Percentiles rank a stretch among this genome's conserved stretches.
phyloP scores from a whole-genome alignment of 2,797 vertebrate species.

The Oryzias dopingdopingensis region DNA sequence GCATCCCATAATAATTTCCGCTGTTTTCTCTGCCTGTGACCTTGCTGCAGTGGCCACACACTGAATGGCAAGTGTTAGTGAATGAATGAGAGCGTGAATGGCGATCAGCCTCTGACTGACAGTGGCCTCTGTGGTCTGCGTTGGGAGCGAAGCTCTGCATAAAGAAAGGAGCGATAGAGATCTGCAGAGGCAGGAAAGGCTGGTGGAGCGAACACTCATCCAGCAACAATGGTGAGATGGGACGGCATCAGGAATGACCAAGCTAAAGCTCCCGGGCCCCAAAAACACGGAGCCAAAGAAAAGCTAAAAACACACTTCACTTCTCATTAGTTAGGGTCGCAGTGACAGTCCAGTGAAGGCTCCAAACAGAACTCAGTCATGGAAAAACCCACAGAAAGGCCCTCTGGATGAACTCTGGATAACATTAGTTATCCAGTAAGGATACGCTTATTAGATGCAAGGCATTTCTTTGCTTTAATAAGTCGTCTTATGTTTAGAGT shows the following conservation, averaged over 20 bases:
- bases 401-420: neutral
- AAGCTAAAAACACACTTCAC: constrained; percentile 74
- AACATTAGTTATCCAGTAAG: no score
- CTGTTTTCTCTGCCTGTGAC: constrained; percentile 44
- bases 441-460: no score
- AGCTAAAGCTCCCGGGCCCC: constrained; percentile 71
- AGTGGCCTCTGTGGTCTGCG: constrained; percentile 40
- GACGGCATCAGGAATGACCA: constrained; percentile 20
- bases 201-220: constrained; percentile 57
- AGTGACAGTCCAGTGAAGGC: constrained; percentile 42
- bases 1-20: neutral
- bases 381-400: constrained; percentile 9
- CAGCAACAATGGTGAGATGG: constrained; percentile 67
- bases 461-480: no score
- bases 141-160: constrained; percentile 44
- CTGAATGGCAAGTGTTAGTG: constrained; percentile 51
- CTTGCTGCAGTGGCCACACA: constrained; percentile 15
- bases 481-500: no score
- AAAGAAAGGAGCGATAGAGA: constrained; percentile 71
- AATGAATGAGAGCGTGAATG: constrained; percentile 62
- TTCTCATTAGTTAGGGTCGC: constrained; percentile 60
- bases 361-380: constrained; percentile 17
- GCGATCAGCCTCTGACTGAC: constrained; percentile 43
- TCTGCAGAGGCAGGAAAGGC: constrained; percentile 73
- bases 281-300: constrained; percentile 52